These are phyloP conservation scores for Coptodon bakossiorum DNA, from an alignment of 2,113 vertebrate species.

Conservation along the genomic window DNA sequence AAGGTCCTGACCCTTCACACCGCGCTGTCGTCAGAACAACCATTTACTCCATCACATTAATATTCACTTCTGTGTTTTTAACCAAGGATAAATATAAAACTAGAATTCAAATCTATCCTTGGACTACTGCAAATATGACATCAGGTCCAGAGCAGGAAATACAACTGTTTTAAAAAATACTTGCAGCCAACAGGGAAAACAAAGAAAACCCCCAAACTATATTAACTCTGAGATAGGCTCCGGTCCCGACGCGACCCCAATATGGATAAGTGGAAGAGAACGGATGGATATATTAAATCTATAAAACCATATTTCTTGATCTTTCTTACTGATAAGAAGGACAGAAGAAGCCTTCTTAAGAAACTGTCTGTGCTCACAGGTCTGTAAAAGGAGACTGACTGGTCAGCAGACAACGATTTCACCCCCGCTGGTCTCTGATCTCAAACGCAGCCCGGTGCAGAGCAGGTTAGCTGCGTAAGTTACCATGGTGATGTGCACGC, in stretches of 20 bases:
- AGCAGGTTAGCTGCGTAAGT: not conserved
- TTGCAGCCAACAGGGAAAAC: not conserved
- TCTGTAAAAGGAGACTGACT: not conserved
- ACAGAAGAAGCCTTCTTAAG: not conserved
- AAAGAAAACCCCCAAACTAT: not conserved
- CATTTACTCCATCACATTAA: not conserved
- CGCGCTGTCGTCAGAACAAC: fast-evolving
- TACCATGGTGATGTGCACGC: not conserved
- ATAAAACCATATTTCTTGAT: not conserved
- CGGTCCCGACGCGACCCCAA: fast-evolving
- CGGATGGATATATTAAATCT: not conserved
- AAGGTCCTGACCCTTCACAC: fast-evolving
- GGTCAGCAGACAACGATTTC: not conserved
- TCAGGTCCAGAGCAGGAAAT: not conserved
- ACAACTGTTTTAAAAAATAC: not conserved
- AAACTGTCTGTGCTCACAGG: not conserved
- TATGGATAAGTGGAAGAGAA: not conserved
- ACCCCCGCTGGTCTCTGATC: not conserved
- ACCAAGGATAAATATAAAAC: not conserved
- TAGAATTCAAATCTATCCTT: not conserved
- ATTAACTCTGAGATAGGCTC: not conserved
- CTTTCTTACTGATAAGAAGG: not conserved
- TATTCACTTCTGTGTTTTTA: not conserved
- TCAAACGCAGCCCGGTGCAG: not conserved
- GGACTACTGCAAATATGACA: not conserved